Evolutionary conservation across 2,113 vertebrate species (phyloP).

Genomic region (Catharus bicknelli): DNA sequence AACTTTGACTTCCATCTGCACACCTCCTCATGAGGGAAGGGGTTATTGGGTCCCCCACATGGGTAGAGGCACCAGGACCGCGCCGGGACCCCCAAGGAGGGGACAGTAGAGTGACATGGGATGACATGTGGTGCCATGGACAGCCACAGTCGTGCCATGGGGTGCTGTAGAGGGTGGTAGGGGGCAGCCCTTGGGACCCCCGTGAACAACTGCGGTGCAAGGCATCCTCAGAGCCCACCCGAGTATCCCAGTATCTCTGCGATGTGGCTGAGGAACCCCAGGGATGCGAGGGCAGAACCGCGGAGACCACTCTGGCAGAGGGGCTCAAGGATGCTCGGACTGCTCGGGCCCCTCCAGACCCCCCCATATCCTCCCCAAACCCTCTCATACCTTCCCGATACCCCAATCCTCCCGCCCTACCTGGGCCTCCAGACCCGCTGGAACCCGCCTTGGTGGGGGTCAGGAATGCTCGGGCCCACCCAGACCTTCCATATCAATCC

Average conservation of each 20-base stretch:
- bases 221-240: not conserved
- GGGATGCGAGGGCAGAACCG: not conserved
- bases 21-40: not conserved
- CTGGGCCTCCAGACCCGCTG: not conserved
- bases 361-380: not conserved
- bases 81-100: not conserved
- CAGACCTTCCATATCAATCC: fast-evolving
- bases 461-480: not conserved
- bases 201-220: not conserved
- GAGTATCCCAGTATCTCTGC: not conserved
- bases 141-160: not conserved
- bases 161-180: not conserved
- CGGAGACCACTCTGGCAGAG: not conserved
- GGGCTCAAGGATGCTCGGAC: not conserved
- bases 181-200: no score
- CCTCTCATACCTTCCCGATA: not conserved
- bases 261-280: not conserved
- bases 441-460: not conserved
- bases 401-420: not conserved
- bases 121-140: not conserved
- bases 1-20: not conserved
- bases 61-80: not conserved
- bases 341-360: not conserved
- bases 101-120: not conserved
- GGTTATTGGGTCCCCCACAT: not conserved